These are phyloP conservation scores for Pilophorus perplexus DNA, from an alignment of 2,888 invertebrate species.

Conservation along the genomic window DNA sequence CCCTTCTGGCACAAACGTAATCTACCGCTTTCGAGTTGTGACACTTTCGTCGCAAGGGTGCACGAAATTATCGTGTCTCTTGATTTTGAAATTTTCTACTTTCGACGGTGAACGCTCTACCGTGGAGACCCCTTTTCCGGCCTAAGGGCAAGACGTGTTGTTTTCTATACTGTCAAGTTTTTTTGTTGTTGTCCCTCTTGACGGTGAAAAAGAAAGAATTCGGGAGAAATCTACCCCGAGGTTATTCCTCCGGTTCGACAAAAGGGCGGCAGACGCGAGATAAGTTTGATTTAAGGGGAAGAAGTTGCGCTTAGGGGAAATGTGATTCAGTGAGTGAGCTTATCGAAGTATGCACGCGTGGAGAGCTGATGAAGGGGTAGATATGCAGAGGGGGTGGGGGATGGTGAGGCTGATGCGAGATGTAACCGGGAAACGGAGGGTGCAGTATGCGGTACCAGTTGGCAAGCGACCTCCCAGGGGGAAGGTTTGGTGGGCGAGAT, in stretches of 20 bases:
- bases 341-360: constrained; percentile 37
- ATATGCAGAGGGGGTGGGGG: neutral
- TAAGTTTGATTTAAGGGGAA: constrained; percentile 38
- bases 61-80: too few relatives aligned
- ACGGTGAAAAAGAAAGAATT: neutral
- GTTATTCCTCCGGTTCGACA: constrained; percentile 27
- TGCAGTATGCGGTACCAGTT: constrained; percentile 38
- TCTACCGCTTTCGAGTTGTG: too few relatives aligned
- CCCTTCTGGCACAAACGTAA: too few relatives aligned
- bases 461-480: constrained; percentile 31
- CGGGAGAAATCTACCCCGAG: constrained; percentile 6
- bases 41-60: too few relatives aligned
- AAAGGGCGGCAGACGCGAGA: constrained; percentile 25
- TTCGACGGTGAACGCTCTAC: too few relatives aligned
- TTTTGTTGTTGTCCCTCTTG: too few relatives aligned
- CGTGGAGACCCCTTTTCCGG: too few relatives aligned
- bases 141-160: too few relatives aligned
- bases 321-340: constrained; percentile 32
- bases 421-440: too few relatives aligned
- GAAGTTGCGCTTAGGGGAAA: constrained; percentile 34
- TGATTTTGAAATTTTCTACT: too few relatives aligned
- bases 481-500: constrained; percentile 37
- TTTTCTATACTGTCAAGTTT: too few relatives aligned
- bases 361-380: constrained; percentile 7
- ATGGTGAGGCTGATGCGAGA: too few relatives aligned